Conservation (phyloP, 2,113 vertebrate species). For the pig (Sus scrofa) region T2T-Sscrofa CM000817.6:152725001-152725500, state of each 20-base stretch:
- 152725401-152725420: too few relatives aligned
- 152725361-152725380: neutral
- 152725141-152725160: neutral
- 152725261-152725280: neutral
- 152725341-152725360: neutral
- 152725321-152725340: neutral
- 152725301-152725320: too few relatives aligned
- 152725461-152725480: neutral
- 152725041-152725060: neutral
- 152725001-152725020: neutral
- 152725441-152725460: neutral
- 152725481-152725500: neutral
- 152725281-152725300: neutral
- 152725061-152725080: neutral
- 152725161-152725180: neutral
- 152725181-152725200: neutral
- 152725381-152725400: too few relatives aligned
- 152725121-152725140: neutral
- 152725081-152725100: neutral
- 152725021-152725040: accelerated
- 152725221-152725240: neutral
- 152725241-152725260: neutral
- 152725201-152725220: conserved; percentile 15
- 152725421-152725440: too few relatives aligned
- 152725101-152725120: neutral